phyloP scores from a whole-genome alignment of 1,140 invertebrate genomes.

The Sweltsa coloradensis region DNA sequence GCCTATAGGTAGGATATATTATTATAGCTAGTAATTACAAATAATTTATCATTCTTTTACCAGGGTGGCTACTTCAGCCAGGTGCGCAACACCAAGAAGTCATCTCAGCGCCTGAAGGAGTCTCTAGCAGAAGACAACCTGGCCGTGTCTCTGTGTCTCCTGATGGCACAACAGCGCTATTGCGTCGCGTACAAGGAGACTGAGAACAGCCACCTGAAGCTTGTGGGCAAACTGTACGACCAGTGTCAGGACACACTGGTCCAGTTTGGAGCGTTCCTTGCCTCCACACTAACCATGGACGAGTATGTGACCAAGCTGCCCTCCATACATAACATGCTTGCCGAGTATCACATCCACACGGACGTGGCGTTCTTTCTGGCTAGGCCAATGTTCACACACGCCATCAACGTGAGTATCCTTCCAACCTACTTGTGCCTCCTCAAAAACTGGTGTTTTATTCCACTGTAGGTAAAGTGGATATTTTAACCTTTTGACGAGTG shows the following conservation, averaged over 20 bases:
- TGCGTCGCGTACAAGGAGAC: constrained; percentile 83
- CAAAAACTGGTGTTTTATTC: no score
- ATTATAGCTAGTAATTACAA: background rate
- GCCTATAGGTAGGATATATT: no score
- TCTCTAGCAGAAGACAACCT: constrained; percentile 84
- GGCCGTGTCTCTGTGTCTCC: constrained; percentile 80
- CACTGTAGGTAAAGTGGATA: no score
- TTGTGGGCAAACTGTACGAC: constrained; percentile 55
- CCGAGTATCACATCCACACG: constrained; percentile 86
- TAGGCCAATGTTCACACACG: constrained; percentile 78
- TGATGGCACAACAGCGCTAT: constrained; percentile 95
- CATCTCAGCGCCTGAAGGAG: constrained; percentile 91
- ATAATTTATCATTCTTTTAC: constrained; percentile 19
- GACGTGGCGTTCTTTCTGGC: constrained; percentile 96
- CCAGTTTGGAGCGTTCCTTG: constrained; percentile 94
- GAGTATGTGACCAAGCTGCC: constrained; percentile 88
- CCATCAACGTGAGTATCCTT: constrained; percentile 65
- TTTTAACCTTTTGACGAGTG: no score
- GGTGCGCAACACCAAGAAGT: constrained; percentile 92
- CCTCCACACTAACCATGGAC: constrained; percentile 82
- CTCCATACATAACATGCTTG: constrained; percentile 73
- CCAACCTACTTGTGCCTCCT: no score
- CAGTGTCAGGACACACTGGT: constrained; percentile 96
- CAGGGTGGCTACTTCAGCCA: constrained; percentile 93
- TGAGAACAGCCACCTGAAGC: constrained; percentile 80